A percentile compares a stretch with the other conserved stretches of the same genome.
Evolutionary conservation across 2,113 vertebrate species (phyloP).

Genomic region (Oncorhynchus clarkii): DNA sequence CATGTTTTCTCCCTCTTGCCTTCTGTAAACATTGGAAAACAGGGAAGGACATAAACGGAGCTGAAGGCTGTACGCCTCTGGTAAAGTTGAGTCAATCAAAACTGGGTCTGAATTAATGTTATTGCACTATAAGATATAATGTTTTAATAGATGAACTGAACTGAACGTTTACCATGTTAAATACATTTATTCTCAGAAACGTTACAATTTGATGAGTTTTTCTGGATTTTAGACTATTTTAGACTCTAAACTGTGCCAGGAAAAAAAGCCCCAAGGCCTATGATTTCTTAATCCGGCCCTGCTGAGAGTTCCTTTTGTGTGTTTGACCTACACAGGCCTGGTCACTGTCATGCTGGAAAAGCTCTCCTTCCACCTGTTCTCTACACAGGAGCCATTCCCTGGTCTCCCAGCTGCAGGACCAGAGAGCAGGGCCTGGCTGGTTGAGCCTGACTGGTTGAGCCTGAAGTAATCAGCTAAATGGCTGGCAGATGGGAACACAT

Average conservation of each 20-base stretch:
- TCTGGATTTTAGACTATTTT: too few relatives aligned
- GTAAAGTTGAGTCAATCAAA: background rate
- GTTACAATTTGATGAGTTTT: too few relatives aligned
- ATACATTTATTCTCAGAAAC: too few relatives aligned
- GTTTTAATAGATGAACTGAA: background rate
- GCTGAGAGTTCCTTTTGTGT: background rate
- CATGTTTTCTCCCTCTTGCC: background rate
- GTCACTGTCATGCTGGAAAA: constrained; percentile 14
- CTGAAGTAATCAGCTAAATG: constrained; percentile 67
- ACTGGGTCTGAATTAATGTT: background rate
- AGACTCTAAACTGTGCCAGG: too few relatives aligned
- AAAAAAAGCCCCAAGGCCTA: too few relatives aligned
- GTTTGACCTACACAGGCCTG: constrained; percentile 22
- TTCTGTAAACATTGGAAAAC: background rate
- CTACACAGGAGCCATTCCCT: constrained; percentile 28
- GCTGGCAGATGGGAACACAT: constrained; percentile 57
- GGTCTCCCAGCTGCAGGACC: constrained; percentile 31
- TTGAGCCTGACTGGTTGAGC: constrained; percentile 28
- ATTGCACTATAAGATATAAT: background rate
- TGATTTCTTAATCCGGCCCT: too few relatives aligned
- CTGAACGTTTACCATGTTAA: background rate
- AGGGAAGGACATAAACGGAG: background rate
- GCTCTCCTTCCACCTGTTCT: constrained; percentile 23
- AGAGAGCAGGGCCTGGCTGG: constrained; percentile 35
- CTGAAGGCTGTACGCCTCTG: background rate